Base-by-base conservation (phyloP, 2,888 invertebrate genomes). In the Aelia acuminata region DNA sequence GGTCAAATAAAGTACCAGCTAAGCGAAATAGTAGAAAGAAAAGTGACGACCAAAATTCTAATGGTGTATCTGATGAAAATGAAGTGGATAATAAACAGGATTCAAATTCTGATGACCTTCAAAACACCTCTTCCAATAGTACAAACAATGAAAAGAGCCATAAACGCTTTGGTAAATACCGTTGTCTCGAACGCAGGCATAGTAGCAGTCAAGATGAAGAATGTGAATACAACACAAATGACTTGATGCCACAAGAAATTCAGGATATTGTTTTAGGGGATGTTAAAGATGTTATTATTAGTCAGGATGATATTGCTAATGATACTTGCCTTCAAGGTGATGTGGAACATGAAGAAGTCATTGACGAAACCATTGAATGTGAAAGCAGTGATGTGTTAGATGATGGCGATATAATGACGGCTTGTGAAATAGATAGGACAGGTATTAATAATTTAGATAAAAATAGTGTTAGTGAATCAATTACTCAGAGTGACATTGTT, bases 231-330 rank as follows among this genome's bases (percentile, higher is more conserved):
- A 88, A 84, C 35, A 88, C 88, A 18, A 35, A 84, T 63, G 88
- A 85, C 22, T 84, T 90, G 47, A 89, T 89, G 88, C 89, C 90
- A 18, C 84, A 89, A 84, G 89, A 90, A 87, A 89, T 90, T 84
- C 89, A 90, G 48, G 88, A 90, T 53, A 90, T 90, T 84, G 89
- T 90, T 85, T 57, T 90, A 48, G 90, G 90, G 5, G 89, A 89
- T 89, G 84, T 89, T 5, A 85, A 53, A 80, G 88, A 63, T 80
- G 88, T 89, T n/a, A 89, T 84, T 85, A 89, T 88, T 22, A 89
- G 89, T 26, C 86, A 88, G 31, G 88, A 88, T 50, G 88, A 88
- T 31, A 84, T 88, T 53, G 48, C 84, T 48, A 48, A 84, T 70
- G 88, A 89, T 84, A 86, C 89, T 43, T 89, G 89, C 47, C 48